Percentiles rank a stretch among this genome's conserved stretches.
phyloP scores from a whole-genome alignment of 2,113 vertebrate genomes.

The Cichladusa arquata region DNA sequence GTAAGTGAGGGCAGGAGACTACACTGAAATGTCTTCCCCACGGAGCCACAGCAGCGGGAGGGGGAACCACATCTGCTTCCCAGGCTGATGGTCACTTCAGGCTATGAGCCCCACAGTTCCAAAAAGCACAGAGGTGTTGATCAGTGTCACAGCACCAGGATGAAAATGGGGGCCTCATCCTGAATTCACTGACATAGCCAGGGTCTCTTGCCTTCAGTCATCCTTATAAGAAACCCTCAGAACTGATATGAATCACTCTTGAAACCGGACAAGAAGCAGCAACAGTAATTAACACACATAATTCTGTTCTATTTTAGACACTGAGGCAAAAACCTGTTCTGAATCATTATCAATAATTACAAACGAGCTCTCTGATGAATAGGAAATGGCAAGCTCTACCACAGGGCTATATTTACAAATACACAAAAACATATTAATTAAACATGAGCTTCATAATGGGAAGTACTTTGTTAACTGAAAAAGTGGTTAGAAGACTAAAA shows the following conservation, averaged over 20 bases:
- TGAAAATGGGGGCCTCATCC: neutral
- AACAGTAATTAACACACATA: neutral
- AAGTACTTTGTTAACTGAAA: neutral
- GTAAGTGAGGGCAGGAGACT: neutral
- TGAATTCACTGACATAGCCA: neutral
- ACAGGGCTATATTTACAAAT: neutral
- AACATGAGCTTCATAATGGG: neutral
- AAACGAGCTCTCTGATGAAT: neutral
- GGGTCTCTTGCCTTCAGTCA: neutral
- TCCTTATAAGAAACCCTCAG: neutral
- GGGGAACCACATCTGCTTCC: neutral
- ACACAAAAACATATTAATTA: neutral
- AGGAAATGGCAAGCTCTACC: neutral
- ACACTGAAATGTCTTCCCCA: neutral
- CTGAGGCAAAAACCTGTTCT: neutral
- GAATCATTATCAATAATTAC: neutral
- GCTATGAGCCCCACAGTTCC: neutral
- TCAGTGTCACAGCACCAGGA: neutral
- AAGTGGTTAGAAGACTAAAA: neutral
- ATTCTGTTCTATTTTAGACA: neutral
- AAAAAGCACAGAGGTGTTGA: neutral
- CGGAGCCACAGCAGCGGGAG: rapidly evolving
- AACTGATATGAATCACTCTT: neutral
- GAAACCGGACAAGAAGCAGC: neutral
- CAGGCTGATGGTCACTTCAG: neutral